These are phyloP conservation scores for Tinea pellionella DNA, from an alignment of 2,888 invertebrate species.

Conservation along the genomic window DNA sequence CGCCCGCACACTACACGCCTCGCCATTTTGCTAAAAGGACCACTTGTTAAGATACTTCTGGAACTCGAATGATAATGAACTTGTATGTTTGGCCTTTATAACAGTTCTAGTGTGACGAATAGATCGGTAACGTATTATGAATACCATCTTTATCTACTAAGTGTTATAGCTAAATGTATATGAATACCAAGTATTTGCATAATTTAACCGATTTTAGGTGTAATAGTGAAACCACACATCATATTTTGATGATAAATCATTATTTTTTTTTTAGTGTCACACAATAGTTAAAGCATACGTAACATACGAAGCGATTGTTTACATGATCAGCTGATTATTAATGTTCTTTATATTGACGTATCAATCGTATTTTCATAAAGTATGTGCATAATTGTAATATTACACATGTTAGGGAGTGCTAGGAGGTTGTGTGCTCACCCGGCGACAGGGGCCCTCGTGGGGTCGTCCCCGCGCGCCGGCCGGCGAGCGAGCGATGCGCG, in stretches of 20 bases:
- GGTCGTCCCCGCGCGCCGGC: constrained; percentile 42
- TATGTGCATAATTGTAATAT: constrained; percentile 17
- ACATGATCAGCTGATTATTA: constrained; percentile 59
- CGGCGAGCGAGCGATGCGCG: constrained; percentile 35
- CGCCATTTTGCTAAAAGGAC: constrained; percentile 55
- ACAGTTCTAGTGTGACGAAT: background rate
- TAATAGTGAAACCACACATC: too few species aligned
- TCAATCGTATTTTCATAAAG: background rate
- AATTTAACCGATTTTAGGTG: too few species aligned
- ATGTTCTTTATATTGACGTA: constrained; percentile 16
- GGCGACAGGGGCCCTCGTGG: constrained; percentile 25
- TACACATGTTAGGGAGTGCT: background rate
- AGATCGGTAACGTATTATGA: background rate
- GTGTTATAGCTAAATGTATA: too few species aligned
- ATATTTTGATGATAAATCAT: too few species aligned
- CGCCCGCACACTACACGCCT: constrained; percentile 30
- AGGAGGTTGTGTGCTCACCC: constrained; percentile 15
- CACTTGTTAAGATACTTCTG: constrained; percentile 38
- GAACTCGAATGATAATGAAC: background rate
- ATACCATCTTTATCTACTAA: background rate
- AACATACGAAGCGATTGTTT: constrained; percentile 37
- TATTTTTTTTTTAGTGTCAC: too few species aligned
- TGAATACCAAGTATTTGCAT: too few species aligned
- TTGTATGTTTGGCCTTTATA: background rate
- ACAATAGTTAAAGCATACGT: too few species aligned